Conservation (phyloP, 2,888 invertebrate genomes). For the Cheilosia vulpina region DNA sequence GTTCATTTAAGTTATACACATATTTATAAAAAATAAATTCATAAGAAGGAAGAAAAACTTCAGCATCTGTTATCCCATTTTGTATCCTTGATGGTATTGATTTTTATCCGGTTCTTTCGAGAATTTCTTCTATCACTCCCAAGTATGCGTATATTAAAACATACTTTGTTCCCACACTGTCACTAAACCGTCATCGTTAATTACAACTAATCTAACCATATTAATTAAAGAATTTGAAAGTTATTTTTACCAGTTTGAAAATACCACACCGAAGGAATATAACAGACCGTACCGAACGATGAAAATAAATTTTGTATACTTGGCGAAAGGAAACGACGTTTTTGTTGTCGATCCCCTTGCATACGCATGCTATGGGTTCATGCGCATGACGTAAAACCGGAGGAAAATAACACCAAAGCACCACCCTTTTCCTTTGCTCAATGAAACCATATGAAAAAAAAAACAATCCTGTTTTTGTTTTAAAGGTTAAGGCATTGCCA, state of each 20-base stretch:
- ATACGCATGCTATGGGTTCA: constrained; percentile 18
- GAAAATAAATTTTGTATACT: constrained; percentile 56
- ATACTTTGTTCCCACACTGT: not conserved
- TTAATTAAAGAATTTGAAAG: not conserved
- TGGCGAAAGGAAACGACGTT: constrained; percentile 55
- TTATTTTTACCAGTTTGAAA: constrained; percentile 33
- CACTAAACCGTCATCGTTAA: not conserved
- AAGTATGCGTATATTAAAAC: not conserved
- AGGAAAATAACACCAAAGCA: not conserved
- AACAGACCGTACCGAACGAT: constrained; percentile 29
- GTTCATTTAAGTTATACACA: not conserved
- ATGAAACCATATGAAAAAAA: not conserved
- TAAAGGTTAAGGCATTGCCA: constrained; percentile 54
- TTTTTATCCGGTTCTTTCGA: constrained; percentile 44
- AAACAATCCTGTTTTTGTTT: constrained; percentile 45
- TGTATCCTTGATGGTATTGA: constrained; percentile 64
- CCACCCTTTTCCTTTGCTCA: constrained; percentile 42
- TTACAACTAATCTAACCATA: not conserved
- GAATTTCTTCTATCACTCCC: not conserved
- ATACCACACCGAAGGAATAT: constrained; percentile 20
- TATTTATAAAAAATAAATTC: not conserved
- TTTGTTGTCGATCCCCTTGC: constrained; percentile 44
- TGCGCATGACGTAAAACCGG: constrained; percentile 41
- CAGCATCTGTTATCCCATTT: constrained; percentile 61
- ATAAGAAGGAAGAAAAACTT: not conserved